Percentiles rank a stretch among this genome's conserved stretches.
These are phyloP conservation scores for Dipodomys spectabilis DNA, from an alignment of 2,113 vertebrate species.

Conservation along the genomic window DNA sequence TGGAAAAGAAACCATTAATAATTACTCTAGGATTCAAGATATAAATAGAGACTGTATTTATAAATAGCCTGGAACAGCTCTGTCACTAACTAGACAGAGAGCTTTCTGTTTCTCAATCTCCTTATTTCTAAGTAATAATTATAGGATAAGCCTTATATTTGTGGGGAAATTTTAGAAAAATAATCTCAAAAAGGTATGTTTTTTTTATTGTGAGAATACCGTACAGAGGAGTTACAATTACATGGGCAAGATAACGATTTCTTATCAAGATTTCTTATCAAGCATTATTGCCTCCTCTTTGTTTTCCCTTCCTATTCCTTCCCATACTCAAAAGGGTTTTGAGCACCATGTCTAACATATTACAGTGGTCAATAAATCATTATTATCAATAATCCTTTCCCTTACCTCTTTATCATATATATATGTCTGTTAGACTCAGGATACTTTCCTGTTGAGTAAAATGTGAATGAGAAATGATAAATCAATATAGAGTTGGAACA, in stretches of 20 bases:
- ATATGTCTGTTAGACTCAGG: not conserved
- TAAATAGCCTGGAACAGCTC: not conserved
- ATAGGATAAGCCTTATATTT: not conserved
- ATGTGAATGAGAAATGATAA: not conserved
- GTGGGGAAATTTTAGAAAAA: constrained; percentile 17
- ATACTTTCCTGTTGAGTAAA: constrained; percentile 4
- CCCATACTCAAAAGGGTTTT: constrained; percentile 1
- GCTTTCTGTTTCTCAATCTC: not conserved
- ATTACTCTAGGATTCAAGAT: not conserved
- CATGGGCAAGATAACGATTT: too few relatives aligned
- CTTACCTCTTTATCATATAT: not conserved
- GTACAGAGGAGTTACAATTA: too few relatives aligned
- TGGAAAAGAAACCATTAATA: not conserved
- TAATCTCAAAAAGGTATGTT: not conserved
- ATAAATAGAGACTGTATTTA: not conserved
- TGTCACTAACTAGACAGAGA: not conserved
- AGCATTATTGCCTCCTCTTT: too few relatives aligned
- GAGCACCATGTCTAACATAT: not conserved
- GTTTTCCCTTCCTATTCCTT: too few relatives aligned
- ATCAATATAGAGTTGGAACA: not conserved
- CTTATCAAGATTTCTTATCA: too few relatives aligned
- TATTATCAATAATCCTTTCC: not conserved
- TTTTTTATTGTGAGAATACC: too few relatives aligned
- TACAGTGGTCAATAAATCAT: not conserved
- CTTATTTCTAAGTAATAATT: not conserved